A percentile compares a stretch with the other conserved stretches of the same genome.
These are phyloP conservation scores for Arothron firmamentum DNA, from an alignment of 2,113 vertebrate species.

Conservation along the genomic window DNA sequence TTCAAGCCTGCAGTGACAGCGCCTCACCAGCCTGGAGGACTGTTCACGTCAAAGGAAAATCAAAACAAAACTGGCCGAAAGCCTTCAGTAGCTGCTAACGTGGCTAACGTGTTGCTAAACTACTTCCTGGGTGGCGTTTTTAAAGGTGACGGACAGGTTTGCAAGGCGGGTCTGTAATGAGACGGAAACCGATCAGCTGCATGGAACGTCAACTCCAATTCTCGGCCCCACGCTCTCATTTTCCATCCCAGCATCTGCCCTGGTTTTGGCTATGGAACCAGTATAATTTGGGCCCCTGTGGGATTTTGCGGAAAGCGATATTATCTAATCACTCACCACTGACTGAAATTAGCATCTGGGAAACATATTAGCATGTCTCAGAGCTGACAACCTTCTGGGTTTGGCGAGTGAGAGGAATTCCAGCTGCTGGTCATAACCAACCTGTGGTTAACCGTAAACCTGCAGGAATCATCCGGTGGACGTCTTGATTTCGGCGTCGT, in stretches of 20 bases:
- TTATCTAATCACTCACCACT: background rate
- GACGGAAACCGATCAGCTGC: too few relatives aligned
- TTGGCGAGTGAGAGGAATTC: background rate
- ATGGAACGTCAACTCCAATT: background rate
- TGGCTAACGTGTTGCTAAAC: too few relatives aligned
- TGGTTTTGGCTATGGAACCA: background rate
- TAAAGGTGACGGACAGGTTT: too few relatives aligned
- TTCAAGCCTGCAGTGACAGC: too few relatives aligned
- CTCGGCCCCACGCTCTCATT: background rate
- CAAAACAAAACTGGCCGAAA: too few relatives aligned
- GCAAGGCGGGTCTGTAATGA: too few relatives aligned
- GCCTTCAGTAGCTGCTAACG: too few relatives aligned
- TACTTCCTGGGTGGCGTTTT: too few relatives aligned
- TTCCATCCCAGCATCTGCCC: background rate
- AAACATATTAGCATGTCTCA: background rate
- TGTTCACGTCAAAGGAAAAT: too few relatives aligned
- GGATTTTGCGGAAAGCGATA: background rate
- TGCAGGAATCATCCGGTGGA: background rate
- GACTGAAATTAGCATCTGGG: background rate
- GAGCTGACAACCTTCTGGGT: background rate
- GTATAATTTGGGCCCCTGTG: background rate
- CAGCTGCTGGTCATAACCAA: background rate
- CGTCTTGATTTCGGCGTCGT: too few relatives aligned
- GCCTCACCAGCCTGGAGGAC: too few relatives aligned
- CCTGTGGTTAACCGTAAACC: background rate